These are phyloP conservation scores for Mionectes macconnelli DNA, from an alignment of 2,113 vertebrate genomes.

Conservation along the genomic window DNA sequence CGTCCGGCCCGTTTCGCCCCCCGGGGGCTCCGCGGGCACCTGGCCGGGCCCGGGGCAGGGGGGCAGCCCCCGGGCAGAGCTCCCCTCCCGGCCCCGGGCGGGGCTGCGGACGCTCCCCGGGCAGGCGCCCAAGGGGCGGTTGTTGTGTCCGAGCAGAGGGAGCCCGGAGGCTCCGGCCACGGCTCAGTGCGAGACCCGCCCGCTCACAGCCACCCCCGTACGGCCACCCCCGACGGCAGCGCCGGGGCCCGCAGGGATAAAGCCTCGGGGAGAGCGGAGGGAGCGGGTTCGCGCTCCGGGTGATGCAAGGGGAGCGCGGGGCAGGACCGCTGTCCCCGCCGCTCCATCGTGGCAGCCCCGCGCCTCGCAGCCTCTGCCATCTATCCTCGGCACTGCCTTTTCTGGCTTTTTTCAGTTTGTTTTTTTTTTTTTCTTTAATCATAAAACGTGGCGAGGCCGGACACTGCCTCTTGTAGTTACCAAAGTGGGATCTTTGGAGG, in stretches of 20 bases:
- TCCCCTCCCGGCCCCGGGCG: background rate
- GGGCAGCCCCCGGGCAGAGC: background rate
- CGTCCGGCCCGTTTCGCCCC: background rate
- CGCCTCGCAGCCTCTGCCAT: background rate
- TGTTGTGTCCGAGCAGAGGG: background rate
- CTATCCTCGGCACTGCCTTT: background rate
- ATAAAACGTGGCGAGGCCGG: background rate
- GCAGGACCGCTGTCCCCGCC: background rate
- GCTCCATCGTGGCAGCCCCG: background rate
- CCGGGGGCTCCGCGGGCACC: background rate
- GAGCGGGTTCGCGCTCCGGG: too few species aligned
- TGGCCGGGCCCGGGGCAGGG: background rate
- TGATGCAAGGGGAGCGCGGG: background rate
- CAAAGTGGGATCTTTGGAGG: background rate
- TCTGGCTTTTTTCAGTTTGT: background rate
- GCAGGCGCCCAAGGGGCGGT: background rate
- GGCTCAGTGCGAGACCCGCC: background rate
- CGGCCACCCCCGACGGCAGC: background rate
- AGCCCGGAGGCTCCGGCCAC: background rate
- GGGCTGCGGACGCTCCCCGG: background rate
- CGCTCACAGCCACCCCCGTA: background rate
- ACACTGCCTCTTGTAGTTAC: background rate
- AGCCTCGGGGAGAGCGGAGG: background rate
- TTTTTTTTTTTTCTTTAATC: background rate
- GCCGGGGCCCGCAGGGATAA: background rate